These are phyloP conservation scores for Tangachromis dhanisi DNA, from an alignment of 2,113 vertebrate genomes.

Conservation along the genomic window DNA sequence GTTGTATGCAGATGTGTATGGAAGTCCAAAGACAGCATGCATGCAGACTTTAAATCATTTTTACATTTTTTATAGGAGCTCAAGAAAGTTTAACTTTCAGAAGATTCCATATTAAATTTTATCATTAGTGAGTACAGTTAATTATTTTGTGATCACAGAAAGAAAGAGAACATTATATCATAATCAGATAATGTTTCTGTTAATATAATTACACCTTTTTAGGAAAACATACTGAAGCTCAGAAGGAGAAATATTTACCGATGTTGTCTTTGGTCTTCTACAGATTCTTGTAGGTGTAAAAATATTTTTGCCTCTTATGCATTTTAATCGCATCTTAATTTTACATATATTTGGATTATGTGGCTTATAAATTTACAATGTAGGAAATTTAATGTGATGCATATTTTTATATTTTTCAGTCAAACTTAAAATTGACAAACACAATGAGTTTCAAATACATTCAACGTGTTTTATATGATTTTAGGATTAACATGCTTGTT, in stretches of 20 bases:
- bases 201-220: fast-evolving
- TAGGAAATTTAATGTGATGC: background rate
- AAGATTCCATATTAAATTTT: background rate
- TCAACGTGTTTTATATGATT: background rate
- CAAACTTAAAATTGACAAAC: background rate
- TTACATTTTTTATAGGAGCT: background rate
- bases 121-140: background rate
- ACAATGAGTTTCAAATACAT: background rate
- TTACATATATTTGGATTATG: background rate
- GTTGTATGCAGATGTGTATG: background rate
- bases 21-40: background rate
- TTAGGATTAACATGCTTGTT: background rate
- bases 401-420: background rate
- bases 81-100: background rate
- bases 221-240: background rate
- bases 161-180: background rate
- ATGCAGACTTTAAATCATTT: background rate
- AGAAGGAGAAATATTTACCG: background rate
- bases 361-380: background rate
- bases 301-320: background rate
- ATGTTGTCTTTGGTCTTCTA: background rate
- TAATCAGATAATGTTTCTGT: background rate
- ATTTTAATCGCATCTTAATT: background rate
- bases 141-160: background rate
- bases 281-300: background rate